Conservation (phyloP, 1,140 invertebrate genomes). For the Caenorhabditis tropicalis region DNA sequence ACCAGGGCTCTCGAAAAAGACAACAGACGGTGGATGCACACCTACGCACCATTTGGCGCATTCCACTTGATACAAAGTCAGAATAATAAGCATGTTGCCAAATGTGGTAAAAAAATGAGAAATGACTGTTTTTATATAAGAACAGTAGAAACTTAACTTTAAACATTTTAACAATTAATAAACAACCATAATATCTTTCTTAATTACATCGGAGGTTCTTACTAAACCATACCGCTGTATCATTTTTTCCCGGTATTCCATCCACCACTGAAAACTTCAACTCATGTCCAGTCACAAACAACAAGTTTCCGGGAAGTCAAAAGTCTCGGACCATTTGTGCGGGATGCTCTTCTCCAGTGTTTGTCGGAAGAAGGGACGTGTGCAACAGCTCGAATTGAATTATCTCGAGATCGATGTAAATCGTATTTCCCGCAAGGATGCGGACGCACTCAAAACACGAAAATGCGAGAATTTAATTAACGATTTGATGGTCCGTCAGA, state of each 20-base stretch:
- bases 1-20: constrained; percentile 19
- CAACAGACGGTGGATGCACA: constrained; percentile 17
- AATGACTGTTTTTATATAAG: not conserved
- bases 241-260: too few species aligned
- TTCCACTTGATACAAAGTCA: constrained; percentile 11
- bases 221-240: too few species aligned
- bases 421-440: constrained; percentile 41
- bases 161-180: too few species aligned
- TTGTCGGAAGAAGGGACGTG: not conserved
- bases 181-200: too few species aligned
- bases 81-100: not conserved
- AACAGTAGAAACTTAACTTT: not conserved
- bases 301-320: not conserved
- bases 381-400: constrained; percentile 32
- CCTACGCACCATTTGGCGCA: constrained; percentile 30
- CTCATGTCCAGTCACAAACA: too few species aligned
- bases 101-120: not conserved
- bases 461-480: constrained; percentile 36
- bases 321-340: not conserved
- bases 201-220: too few species aligned
- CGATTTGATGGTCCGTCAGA: constrained; percentile 39
- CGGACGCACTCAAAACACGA: constrained; percentile 42
- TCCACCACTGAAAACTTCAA: too few species aligned
- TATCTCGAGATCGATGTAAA: constrained; percentile 43
- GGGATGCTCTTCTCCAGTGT: constrained; percentile 18